Evolutionary conservation across 2,888 invertebrate genomes (phyloP).

Genomic region (Melipona bicolor): DNA sequence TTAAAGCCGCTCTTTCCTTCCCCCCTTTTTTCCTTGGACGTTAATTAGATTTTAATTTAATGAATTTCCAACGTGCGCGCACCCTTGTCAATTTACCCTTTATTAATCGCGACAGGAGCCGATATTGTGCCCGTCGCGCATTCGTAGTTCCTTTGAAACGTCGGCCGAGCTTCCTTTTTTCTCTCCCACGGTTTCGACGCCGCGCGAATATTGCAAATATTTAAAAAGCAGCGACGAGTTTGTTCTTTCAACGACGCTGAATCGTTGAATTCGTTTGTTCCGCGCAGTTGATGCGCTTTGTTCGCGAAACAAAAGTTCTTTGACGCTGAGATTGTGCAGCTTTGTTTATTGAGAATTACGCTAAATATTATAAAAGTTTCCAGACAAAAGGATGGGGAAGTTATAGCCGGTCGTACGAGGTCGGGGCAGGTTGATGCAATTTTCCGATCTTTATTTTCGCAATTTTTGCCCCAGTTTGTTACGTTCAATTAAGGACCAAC

Average conservation of each 20-base stretch:
- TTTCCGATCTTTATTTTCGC: too few relatives aligned
- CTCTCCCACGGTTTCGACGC: neutral
- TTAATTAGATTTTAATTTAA: constrained; percentile 51
- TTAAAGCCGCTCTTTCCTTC: constrained; percentile 27
- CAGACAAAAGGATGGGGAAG: neutral
- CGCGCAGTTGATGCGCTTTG: neutral
- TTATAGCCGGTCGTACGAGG: neutral
- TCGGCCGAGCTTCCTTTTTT: neutral
- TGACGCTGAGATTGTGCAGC: neutral
- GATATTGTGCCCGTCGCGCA: constrained; percentile 13
- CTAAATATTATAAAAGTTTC: neutral
- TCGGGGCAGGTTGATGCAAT: too few relatives aligned
- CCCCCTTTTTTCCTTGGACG: constrained; percentile 31
- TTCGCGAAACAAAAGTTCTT: too few relatives aligned
- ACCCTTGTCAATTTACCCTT: constrained; percentile 31
- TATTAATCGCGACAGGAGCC: constrained; percentile 19
- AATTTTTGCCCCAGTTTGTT: too few relatives aligned
- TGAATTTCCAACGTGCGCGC: constrained; percentile 33
- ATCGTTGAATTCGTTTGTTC: neutral
- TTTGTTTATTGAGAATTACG: neutral
- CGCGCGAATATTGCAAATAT: constrained; percentile 10
- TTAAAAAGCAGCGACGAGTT: neutral
- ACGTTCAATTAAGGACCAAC: too few relatives aligned
- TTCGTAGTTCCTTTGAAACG: neutral
- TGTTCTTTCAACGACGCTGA: neutral